These are phyloP conservation scores for Scleropages formosus DNA, from an alignment of 2,797 vertebrate genomes.

Conservation along the genomic window DNA sequence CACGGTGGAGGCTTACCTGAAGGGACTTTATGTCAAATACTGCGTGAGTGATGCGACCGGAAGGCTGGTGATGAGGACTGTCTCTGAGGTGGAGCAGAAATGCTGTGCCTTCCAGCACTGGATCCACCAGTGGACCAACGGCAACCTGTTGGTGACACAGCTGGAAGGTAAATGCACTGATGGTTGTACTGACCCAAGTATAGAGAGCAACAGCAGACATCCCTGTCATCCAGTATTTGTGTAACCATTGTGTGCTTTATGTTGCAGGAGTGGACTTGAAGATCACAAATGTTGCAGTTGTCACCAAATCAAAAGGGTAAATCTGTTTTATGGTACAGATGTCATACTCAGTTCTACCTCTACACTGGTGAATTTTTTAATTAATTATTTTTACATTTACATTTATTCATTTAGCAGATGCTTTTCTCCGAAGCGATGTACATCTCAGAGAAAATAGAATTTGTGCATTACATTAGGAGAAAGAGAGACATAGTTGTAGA, in stretches of 20 bases:
- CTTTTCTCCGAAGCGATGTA: too few relatives aligned
- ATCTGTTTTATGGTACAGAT: background rate
- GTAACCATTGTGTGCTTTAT: constrained; percentile 26
- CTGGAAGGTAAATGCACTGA: constrained; percentile 75
- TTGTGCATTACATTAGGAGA: too few relatives aligned
- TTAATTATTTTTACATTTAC: too few relatives aligned
- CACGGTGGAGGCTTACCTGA: constrained; percentile 83
- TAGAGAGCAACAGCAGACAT: background rate
- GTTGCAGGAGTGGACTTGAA: constrained; percentile 86
- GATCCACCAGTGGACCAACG: constrained; percentile 92
- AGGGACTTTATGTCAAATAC: constrained; percentile 70
- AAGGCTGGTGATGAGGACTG: constrained; percentile 54
- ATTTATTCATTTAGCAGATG: too few relatives aligned
- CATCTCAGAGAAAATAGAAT: too few relatives aligned
- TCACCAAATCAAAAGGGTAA: constrained; percentile 84
- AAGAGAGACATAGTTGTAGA: too few relatives aligned
- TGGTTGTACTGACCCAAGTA: background rate
- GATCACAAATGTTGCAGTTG: constrained; percentile 83
- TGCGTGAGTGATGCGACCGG: constrained; percentile 65
- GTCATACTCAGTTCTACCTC: background rate
- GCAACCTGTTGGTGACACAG: constrained; percentile 84
- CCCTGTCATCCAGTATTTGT: background rate
- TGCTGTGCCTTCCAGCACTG: constrained; percentile 91
- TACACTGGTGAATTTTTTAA: too few relatives aligned
- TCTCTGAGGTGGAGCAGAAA: constrained; percentile 75